These are phyloP conservation scores for Toxotes chatareus DNA, from an alignment of 2,113 vertebrate genomes.

Conservation along the genomic window DNA sequence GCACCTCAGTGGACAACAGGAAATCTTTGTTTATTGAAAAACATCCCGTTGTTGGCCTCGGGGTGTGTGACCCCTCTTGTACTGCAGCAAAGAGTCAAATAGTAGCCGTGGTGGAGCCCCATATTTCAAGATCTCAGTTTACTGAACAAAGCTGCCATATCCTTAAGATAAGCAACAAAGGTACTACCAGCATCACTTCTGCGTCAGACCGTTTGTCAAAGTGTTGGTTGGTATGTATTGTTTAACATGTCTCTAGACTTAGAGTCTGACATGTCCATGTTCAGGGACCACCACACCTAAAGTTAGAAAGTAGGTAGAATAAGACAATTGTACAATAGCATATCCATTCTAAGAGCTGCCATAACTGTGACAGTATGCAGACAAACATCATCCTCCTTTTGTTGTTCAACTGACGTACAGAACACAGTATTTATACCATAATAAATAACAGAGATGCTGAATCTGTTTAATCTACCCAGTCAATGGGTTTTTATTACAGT, in stretches of 20 bases:
- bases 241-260: constrained; percentile 47
- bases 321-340: background rate
- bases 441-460: constrained; percentile 39
- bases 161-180: constrained; percentile 68
- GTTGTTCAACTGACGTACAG: background rate
- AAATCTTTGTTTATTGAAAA: constrained; percentile 82
- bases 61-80: constrained; percentile 62
- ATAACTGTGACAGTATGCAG: background rate
- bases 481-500: constrained; percentile 82
- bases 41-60: constrained; percentile 78
- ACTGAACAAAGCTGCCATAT: constrained; percentile 59
- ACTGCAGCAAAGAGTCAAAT: constrained; percentile 28
- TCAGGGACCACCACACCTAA: constrained; percentile 31
- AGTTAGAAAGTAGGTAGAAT: constrained; percentile 17
- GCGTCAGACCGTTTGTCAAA: constrained; percentile 57
- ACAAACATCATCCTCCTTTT: background rate
- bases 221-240: constrained; percentile 57
- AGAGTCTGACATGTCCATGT: constrained; percentile 30
- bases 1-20: constrained; percentile 87
- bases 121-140: constrained; percentile 48
- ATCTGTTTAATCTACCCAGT: constrained; percentile 70
- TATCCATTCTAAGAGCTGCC: background rate
- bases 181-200: constrained; percentile 21
- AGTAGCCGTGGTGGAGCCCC: constrained; percentile 51
- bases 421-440: constrained; percentile 5